Conservation (phyloP, 2,113 vertebrate genomes). For the Aviceda subcristata region DNA sequence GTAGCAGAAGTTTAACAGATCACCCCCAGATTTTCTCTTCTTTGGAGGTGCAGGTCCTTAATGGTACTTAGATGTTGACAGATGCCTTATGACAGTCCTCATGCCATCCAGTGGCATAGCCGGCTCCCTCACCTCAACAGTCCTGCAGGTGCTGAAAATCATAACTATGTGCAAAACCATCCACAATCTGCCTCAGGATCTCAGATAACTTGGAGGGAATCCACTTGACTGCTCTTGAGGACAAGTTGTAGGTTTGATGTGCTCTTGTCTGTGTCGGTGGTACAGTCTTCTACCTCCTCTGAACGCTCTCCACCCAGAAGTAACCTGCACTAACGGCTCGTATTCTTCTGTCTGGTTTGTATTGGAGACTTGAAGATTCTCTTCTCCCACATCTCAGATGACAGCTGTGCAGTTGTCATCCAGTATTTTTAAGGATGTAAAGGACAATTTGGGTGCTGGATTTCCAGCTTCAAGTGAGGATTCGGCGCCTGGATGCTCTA, state of each 20-base stretch:
- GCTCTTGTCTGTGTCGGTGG: not conserved
- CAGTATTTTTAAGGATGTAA: not conserved
- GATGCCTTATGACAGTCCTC: not conserved
- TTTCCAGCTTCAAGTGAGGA: not conserved
- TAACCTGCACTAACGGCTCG: not conserved
- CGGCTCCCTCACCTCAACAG: rapidly evolving
- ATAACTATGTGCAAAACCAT: not conserved
- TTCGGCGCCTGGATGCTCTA: not conserved
- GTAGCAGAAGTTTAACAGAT: not conserved
- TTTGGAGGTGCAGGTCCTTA: not conserved
- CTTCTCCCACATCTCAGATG: not conserved
- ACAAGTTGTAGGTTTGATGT: not conserved
- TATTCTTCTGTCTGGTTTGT: not conserved
- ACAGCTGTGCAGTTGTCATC: not conserved
- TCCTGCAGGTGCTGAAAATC: not conserved
- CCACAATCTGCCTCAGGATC: not conserved
- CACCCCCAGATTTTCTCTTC: not conserved
- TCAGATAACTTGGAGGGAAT: not conserved
- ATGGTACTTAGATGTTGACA: not conserved
- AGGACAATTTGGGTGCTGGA: not conserved
- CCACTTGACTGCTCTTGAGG: not conserved
- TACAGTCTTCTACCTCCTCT: not conserved
- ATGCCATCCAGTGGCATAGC: not conserved
- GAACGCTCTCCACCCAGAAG: not conserved
- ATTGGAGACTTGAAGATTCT: not conserved